phyloP scores from a whole-genome alignment of 2,888 invertebrate genomes.

The Meganola albula region DNA sequence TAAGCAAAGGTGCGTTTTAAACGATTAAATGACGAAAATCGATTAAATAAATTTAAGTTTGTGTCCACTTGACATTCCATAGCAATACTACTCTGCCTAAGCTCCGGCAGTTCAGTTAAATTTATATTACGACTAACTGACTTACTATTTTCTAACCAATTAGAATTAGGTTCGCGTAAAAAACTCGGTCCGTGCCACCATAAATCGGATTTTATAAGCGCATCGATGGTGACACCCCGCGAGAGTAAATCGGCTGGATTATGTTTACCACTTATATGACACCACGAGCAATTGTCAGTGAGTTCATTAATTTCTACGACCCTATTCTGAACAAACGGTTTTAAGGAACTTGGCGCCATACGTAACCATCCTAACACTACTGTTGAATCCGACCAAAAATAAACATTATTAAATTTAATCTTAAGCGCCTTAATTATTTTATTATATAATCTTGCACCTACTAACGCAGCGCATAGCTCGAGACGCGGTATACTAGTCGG shows the following conservation, averaged over 20 bases:
- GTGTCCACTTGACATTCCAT: not conserved
- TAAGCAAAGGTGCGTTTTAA: not conserved
- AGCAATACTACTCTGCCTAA: not conserved
- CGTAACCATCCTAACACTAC: not conserved
- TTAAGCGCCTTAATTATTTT: not conserved
- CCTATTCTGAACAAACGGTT: not conserved
- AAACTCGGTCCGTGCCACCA: not conserved
- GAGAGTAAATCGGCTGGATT: not conserved
- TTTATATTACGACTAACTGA: too few species aligned
- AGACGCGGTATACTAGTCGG: not conserved
- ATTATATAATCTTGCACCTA: not conserved
- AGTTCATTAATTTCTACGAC: not conserved
- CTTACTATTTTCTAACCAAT: too few species aligned
- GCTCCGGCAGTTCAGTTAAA: not conserved
- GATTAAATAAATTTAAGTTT: not conserved
- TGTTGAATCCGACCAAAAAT: not conserved
- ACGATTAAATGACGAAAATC: not conserved
- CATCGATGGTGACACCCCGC: not conserved
- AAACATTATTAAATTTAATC: not conserved
- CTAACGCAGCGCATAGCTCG: not conserved
- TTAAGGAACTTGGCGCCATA: not conserved
- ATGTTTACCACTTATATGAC: not conserved
- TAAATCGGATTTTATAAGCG: not conserved
- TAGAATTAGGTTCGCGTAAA: not conserved
- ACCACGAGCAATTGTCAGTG: not conserved